A percentile compares a stretch with the other conserved stretches of the same genome.
phyloP scores from a whole-genome alignment of 2,797 vertebrate genomes.

The Cossypha dichroa region DNA sequence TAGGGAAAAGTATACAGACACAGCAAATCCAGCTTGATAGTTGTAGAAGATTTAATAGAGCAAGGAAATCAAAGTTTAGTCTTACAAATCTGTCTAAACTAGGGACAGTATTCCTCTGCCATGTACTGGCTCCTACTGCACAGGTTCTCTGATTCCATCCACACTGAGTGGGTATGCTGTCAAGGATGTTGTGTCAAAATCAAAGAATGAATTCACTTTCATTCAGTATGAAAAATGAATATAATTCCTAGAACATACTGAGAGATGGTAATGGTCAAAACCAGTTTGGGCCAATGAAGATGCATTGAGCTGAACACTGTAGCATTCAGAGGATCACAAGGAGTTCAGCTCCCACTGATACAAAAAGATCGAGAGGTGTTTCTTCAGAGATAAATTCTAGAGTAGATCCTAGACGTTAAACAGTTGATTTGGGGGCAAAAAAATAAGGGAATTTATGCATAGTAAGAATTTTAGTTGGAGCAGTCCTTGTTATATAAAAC shows the following conservation, averaged over 20 bases:
- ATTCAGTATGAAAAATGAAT: background rate
- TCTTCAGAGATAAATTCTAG: background rate
- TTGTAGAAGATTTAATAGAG: constrained; percentile 28
- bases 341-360: background rate
- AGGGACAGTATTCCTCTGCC: background rate
- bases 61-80: background rate
- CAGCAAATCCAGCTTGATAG: constrained; percentile 5
- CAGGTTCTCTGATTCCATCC: background rate
- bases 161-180: background rate
- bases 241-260: background rate
- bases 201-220: background rate
- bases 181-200: background rate
- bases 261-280: background rate
- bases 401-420: background rate
- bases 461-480: background rate
- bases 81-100: background rate
- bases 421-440: background rate
- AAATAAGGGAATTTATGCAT: background rate
- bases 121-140: background rate
- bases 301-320: background rate
- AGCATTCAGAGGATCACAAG: background rate
- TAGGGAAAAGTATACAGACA: background rate
- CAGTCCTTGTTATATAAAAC: background rate
- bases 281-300: background rate
- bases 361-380: background rate